phyloP scores from a whole-genome alignment of 2,888 invertebrate genomes.

The Andrena fulva region DNA sequence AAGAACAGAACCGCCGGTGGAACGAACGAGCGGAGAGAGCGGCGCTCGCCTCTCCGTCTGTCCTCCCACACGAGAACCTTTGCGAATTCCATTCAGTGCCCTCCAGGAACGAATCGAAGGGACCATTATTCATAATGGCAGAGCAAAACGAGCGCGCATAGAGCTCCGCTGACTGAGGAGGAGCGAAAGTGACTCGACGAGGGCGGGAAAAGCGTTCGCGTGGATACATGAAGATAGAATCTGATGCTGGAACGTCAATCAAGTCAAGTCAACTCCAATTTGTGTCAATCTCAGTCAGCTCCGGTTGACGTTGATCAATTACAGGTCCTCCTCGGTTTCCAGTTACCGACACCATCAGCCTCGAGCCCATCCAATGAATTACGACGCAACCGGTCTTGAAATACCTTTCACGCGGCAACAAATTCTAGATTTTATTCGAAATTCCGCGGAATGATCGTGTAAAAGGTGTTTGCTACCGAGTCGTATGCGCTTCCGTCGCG shows the following conservation, averaged over 20 bases:
- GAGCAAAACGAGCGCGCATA: slow-evolving; percentile 39
- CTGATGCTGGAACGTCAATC: too few species aligned
- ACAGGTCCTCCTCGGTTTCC: too few species aligned
- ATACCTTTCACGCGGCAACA: too few species aligned
- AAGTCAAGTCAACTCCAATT: too few species aligned
- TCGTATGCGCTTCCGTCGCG: slow-evolving; percentile 6
- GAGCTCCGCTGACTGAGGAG: slow-evolving; percentile 8
- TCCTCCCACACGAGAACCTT: slow-evolving; percentile 29
- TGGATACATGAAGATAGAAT: too few species aligned
- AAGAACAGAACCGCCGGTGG: slow-evolving; percentile 23
- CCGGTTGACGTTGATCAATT: too few species aligned
- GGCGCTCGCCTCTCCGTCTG: slow-evolving; percentile 9
- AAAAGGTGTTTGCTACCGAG: neutral
- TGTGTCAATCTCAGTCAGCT: too few species aligned
- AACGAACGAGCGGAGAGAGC: neutral
- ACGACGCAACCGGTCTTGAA: too few species aligned
- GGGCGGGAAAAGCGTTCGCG: slow-evolving; percentile 11
- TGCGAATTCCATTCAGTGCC: slow-evolving; percentile 38
- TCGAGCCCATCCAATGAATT: too few species aligned
- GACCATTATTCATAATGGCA: slow-evolving; percentile 61
- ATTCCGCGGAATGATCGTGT: neutral
- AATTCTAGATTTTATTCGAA: neutral
- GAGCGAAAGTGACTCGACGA: slow-evolving; percentile 2
- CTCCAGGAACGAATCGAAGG: slow-evolving; percentile 56
- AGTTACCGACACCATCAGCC: too few species aligned